Percentiles rank a stretch among this genome's conserved stretches.
phyloP scores from a whole-genome alignment of 2,888 invertebrate species.

The Heliconius erato region DNA sequence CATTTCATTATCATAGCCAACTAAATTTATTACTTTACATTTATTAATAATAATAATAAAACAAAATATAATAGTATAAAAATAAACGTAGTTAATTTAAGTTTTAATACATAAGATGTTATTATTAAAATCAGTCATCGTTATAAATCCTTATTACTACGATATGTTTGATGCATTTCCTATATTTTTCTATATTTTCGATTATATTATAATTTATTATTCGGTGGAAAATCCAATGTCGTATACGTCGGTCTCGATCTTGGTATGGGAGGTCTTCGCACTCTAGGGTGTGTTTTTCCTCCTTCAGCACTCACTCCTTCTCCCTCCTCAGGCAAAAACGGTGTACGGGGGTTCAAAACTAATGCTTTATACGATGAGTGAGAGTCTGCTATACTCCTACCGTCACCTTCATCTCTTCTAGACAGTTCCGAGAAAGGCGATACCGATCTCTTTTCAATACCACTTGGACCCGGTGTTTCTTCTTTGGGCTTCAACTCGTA shows the following conservation, averaged over 20 bases:
- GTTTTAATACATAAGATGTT: not conserved
- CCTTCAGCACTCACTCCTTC: conserved; percentile 62
- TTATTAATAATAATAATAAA: not conserved
- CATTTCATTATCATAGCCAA: conserved; percentile 45
- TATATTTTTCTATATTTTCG: conserved; percentile 5
- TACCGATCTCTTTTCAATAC: conserved; percentile 81
- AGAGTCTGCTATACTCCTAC: conserved; percentile 95
- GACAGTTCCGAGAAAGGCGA: conserved; percentile 92
- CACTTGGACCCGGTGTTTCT: conserved; percentile 76
- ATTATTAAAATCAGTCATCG: conserved; percentile 11
- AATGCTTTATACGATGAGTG: conserved; percentile 89
- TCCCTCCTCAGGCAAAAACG: conserved; percentile 77
- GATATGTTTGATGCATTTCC: not conserved
- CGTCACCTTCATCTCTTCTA: conserved; percentile 95
- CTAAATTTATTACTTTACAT: conserved; percentile 21
- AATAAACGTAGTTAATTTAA: not conserved
- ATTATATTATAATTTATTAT: conserved; percentile 63
- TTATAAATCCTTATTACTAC: not conserved
- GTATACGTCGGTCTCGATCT: conserved; percentile 76
- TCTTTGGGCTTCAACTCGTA: conserved; percentile 81
- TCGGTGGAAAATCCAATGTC: conserved; percentile 80
- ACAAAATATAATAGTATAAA: not conserved
- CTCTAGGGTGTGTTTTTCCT: conserved; percentile 80
- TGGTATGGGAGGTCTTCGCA: conserved; percentile 74
- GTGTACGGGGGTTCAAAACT: conserved; percentile 78